These are phyloP conservation scores for Amblyteles armatorius DNA, from an alignment of 2,888 invertebrate genomes.

Conservation along the genomic window DNA sequence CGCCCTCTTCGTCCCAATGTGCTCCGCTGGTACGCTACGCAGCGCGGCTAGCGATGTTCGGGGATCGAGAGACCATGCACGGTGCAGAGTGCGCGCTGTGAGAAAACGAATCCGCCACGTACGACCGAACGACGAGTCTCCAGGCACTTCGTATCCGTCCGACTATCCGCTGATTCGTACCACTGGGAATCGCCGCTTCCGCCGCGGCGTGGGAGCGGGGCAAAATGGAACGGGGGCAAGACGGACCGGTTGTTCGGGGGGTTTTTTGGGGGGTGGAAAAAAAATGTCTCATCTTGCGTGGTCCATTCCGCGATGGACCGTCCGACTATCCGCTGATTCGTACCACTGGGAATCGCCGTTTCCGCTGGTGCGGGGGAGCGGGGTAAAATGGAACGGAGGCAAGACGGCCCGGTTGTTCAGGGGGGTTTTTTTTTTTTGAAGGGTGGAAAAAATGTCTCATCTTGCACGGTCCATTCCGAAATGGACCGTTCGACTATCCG, in stretches of 20 bases:
- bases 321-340: background rate
- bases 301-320: too few species aligned
- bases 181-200: conserved; percentile 1
- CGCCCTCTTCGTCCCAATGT: background rate
- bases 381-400: too few species aligned
- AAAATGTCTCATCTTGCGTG: too few species aligned
- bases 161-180: conserved; percentile 1
- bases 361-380: background rate
- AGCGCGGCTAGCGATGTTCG: background rate
- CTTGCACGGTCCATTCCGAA: too few species aligned
- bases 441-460: too few species aligned
- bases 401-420: too few species aligned
- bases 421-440: too few species aligned
- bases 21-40: background rate
- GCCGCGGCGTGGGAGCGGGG: too few species aligned
- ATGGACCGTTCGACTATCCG: background rate
- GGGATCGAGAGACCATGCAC: background rate
- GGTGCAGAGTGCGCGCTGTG: background rate
- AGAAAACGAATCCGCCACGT: background rate
- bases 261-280: too few species aligned
- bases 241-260: too few species aligned
- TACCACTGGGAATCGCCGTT: conserved; percentile 1
- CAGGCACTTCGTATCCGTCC: background rate
- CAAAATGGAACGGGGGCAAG: too few species aligned
- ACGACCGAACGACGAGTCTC: background rate